Evolutionary conservation across 2,888 invertebrate species (phyloP).

Genomic region (Nasonovia ribisnigri): DNA sequence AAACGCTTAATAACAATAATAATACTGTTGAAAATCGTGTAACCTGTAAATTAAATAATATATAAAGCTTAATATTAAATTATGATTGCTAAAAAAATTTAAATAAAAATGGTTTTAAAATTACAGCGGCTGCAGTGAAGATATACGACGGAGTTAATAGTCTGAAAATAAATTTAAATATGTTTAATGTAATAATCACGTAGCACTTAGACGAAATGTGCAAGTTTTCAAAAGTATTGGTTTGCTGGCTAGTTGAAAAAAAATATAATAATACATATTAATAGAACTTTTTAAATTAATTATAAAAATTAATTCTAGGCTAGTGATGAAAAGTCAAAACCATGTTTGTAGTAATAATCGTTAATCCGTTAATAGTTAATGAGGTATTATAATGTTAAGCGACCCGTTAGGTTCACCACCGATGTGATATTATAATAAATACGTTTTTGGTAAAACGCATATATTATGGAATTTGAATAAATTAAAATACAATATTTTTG

Average conservation of each 20-base stretch:
- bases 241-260: background rate
- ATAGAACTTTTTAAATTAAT: background rate
- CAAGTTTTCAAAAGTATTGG: background rate
- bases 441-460: background rate
- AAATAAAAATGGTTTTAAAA: background rate
- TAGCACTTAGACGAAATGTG: background rate
- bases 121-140: background rate
- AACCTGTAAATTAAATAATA: background rate
- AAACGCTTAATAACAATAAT: background rate
- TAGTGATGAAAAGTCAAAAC: background rate
- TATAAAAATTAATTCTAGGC: conserved; percentile 14
- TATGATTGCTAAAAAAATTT: background rate
- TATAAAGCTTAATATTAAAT: background rate
- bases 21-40: background rate
- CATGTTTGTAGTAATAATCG: background rate
- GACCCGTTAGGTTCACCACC: background rate
- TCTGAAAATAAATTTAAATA: background rate
- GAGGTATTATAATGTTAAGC: background rate
- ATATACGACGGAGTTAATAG: background rate
- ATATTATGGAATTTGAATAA: background rate
- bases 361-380: background rate
- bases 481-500: background rate
- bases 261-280: background rate
- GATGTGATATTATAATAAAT: background rate
- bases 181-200: background rate